A percentile compares a stretch with the other conserved stretches of the same genome.
phyloP scores from a whole-genome alignment of 2,797 vertebrate species.

The Phyllotis vaccarum region DNA sequence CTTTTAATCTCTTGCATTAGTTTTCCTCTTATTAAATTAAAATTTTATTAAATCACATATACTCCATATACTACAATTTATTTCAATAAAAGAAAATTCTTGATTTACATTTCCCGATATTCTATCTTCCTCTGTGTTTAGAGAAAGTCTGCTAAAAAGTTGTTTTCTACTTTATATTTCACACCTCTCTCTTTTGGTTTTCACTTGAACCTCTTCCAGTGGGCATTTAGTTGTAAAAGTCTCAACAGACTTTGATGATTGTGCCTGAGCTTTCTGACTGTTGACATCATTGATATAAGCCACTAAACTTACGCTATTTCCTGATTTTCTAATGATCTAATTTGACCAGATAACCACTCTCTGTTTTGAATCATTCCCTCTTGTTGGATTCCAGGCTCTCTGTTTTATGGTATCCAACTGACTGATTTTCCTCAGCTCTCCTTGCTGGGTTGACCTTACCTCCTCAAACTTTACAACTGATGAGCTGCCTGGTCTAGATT shows the following conservation, averaged over 20 bases:
- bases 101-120: background rate
- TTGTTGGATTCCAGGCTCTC: background rate
- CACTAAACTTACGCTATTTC: too few species aligned
- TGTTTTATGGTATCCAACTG: background rate
- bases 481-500: background rate
- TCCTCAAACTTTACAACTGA: slow-evolving; percentile 8
- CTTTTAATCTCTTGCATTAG: background rate
- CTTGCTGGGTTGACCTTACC: background rate
- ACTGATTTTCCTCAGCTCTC: background rate
- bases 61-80: background rate
- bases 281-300: background rate
- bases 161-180: background rate
- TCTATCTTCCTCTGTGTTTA: background rate
- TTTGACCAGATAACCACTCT: background rate
- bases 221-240: background rate
- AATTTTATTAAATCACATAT: background rate
- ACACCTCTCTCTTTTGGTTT: slow-evolving; percentile 10
- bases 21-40: background rate
- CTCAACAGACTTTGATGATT: background rate
- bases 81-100: background rate
- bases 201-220: slow-evolving; percentile 3
- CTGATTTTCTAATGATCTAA: background rate
- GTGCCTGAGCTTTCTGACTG: background rate
- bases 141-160: background rate
- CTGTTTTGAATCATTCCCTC: background rate